Conservation (phyloP, 2,797 vertebrate genomes). For the Aphelocoma californica region DNA sequence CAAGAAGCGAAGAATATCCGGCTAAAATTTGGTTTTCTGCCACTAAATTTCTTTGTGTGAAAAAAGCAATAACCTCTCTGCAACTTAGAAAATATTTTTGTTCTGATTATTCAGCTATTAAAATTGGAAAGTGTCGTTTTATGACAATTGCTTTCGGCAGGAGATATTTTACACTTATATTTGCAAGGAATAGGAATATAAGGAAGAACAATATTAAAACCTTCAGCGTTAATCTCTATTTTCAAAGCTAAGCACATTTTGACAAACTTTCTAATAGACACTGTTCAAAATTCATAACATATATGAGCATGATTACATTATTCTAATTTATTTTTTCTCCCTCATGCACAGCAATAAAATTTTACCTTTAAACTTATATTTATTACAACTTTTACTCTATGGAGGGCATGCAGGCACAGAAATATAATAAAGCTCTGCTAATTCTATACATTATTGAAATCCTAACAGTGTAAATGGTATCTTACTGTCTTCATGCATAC, state of each 20-base stretch:
- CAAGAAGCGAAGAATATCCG: not conserved
- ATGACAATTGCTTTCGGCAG: constrained; percentile 69
- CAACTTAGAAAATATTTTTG: constrained; percentile 62
- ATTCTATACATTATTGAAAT: constrained; percentile 79
- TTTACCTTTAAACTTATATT: constrained; percentile 76
- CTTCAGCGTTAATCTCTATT: constrained; percentile 78
- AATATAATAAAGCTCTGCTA: constrained; percentile 75
- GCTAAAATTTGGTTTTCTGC: constrained; percentile 36
- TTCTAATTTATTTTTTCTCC: constrained; percentile 75
- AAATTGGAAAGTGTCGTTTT: constrained; percentile 66
- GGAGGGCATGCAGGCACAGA: constrained; percentile 64
- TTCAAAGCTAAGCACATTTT: constrained; percentile 74
- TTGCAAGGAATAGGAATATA: constrained; percentile 68
- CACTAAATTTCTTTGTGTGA: constrained; percentile 49
- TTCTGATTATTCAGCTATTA: constrained; percentile 71
- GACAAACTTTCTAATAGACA: constrained; percentile 77
- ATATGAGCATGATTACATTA: constrained; percentile 74
- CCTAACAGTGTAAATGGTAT: constrained; percentile 68
- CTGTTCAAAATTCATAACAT: constrained; percentile 77
- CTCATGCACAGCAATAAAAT: constrained; percentile 65
- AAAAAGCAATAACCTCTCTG: constrained; percentile 65
- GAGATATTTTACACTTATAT: constrained; percentile 67
- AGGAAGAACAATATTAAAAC: constrained; percentile 77
- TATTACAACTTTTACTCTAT: constrained; percentile 73
- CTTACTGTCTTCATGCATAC: constrained; percentile 60